Evolutionary conservation across 2,797 vertebrate genomes (phyloP).

Genomic region (Peromyscus nudipes): DNA sequence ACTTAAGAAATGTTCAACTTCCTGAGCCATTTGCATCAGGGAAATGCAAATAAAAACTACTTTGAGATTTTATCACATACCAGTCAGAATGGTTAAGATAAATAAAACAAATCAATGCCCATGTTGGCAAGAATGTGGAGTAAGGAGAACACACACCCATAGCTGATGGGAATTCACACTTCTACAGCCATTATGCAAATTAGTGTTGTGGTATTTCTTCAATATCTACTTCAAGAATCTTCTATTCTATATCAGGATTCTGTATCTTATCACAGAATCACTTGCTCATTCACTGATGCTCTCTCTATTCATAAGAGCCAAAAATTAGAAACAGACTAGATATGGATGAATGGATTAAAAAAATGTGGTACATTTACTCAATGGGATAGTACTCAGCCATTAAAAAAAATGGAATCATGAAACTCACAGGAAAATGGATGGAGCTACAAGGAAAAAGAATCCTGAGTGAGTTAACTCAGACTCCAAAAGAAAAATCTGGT

Average conservation of each 20-base stretch:
- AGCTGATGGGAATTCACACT: neutral
- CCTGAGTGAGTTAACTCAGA: neutral
- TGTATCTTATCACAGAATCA: neutral
- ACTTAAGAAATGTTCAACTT: neutral
- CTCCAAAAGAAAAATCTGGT: neutral
- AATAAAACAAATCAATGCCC: neutral
- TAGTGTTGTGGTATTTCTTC: neutral
- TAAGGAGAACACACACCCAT: neutral
- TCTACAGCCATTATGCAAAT: neutral
- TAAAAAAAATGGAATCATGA: neutral
- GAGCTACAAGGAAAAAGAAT: neutral
- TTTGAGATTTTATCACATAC: neutral
- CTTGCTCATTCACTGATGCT: neutral
- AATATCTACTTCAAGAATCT: neutral
- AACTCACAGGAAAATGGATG: neutral
- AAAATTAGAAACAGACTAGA: neutral
- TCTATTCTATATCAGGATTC: neutral
- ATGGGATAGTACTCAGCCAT: neutral
- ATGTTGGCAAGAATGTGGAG: neutral
- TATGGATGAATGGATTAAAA: neutral
- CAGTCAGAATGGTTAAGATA: neutral
- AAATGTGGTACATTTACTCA: neutral
- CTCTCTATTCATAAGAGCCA: neutral
- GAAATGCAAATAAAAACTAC: neutral
- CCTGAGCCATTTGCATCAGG: no score